Evolutionary conservation across 1,140 invertebrate species (phyloP), one percentile per base, ranked within the genome.

Genomic region (Tetramorium parvispinum): DNA sequence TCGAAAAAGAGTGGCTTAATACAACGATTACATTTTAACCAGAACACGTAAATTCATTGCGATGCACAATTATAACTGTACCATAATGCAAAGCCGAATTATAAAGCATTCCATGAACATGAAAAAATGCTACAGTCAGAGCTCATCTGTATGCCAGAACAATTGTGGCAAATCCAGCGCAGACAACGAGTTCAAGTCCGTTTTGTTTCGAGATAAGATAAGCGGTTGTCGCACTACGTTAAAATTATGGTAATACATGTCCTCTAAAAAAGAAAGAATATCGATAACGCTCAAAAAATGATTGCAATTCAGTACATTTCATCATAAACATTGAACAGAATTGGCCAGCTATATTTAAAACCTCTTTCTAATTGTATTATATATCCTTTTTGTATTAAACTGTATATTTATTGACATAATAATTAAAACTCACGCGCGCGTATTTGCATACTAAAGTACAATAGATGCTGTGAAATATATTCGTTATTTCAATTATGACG

Each of bases 111-210:
- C 37, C 66, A 16, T 40, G 51, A 53, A 49, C 43, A 59, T 70
- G 11, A 71, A 82, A 71, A 82, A 82, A 73, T 81, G 32, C 21
- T 82, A 43, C 43, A 57, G 49, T 70, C 51, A 43, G 65, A 82
- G 51, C 78, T 43, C 66, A 71, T 71, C 70, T 81, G 65, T 55
- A 55, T 57, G 21, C 49, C 37, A 57, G 66, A 57, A 73, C 51
- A 82, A 57, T 81, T 51, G 65, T 46, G 37, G 27, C 65, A 71
- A 82, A 82, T 82, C 66, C 78, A 32, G 8, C n/a, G 24, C n/a
- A 40, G 32, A 65, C 65, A 82, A 70, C 68, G 40, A 57, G 16
- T 16, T n/a, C 46, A 46, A 27, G 59, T 46, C 32, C 79, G 37
- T 27, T 46, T 43, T 7, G 27, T 66, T 43, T 71, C 21, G 24